Conservation (phyloP, 2,113 vertebrate genomes). For the Thomomys bottae region DNA sequence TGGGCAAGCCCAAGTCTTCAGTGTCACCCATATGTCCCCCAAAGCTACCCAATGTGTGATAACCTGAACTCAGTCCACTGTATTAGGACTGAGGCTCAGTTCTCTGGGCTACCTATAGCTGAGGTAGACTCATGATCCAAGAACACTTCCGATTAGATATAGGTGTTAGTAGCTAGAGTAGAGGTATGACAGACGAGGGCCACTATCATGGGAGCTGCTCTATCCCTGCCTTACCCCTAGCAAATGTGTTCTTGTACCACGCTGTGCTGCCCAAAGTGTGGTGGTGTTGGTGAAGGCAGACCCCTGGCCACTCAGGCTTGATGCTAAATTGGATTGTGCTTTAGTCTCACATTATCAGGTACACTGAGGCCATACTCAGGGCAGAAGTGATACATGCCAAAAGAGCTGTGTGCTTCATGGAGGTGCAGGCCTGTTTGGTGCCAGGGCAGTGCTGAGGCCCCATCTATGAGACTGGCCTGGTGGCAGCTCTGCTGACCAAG, state of each 20-base stretch:
- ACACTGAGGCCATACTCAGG: neutral
- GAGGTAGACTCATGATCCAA: neutral
- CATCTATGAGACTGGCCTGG: neutral
- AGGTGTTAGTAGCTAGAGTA: neutral
- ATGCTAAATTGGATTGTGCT: neutral
- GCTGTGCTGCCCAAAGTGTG: neutral
- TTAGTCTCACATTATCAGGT: neutral
- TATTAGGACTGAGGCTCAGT: neutral
- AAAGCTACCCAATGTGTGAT: too few species aligned
- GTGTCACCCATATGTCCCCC: neutral
- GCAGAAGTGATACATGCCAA: neutral
- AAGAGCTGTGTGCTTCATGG: neutral
- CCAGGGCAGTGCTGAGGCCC: neutral
- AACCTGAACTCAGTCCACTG: too few species aligned
- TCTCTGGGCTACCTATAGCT: neutral
- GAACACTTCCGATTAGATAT: neutral
- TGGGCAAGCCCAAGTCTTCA: neutral
- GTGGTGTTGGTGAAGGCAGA: neutral
- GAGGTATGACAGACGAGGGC: neutral
- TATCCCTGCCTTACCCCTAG: fast-evolving
- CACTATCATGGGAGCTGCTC: too few species aligned
- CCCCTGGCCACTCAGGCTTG: neutral
- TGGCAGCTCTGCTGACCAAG: neutral
- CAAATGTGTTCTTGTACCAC: neutral
- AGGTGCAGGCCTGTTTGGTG: neutral